A percentile compares a stretch with the other conserved stretches of the same genome.
Conservation (phyloP, 2,113 vertebrate species). For the Parus major region DNA sequence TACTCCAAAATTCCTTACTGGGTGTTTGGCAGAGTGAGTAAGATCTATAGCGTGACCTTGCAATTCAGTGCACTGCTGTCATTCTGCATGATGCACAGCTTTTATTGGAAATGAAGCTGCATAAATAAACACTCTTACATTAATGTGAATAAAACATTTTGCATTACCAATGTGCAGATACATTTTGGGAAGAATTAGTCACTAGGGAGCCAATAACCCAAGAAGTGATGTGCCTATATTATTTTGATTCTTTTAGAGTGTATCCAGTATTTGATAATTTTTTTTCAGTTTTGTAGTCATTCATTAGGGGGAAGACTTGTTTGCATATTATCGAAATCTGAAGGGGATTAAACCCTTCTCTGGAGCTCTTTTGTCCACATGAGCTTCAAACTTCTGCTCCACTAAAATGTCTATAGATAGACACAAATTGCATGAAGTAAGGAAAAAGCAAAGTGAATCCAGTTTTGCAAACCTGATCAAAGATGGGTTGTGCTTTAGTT, state of each 20-base stretch:
- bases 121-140: conserved; percentile 61
- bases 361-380: neutral
- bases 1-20: conserved; percentile 62
- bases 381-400: neutral
- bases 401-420: neutral
- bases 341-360: neutral
- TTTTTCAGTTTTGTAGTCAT: neutral
- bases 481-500: neutral
- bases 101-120: conserved; percentile 67
- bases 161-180: conserved; percentile 16
- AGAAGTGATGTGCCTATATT: neutral
- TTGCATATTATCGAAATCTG: neutral
- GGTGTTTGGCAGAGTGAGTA: conserved; percentile 52
- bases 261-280: neutral
- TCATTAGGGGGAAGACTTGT: neutral
- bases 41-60: conserved; percentile 63
- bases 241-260: neutral
- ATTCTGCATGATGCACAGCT: conserved; percentile 43
- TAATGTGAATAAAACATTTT: conserved; percentile 58
- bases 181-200: conserved; percentile 1
- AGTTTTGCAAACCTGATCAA: neutral
- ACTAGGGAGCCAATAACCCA: neutral
- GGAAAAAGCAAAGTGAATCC: neutral
- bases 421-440: neutral
- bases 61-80: conserved; percentile 28